Percentiles rank a stretch among this genome's conserved stretches.
These are phyloP conservation scores for Rhynchotus rufescens DNA, from an alignment of 2,797 vertebrate species.

Conservation along the genomic window DNA sequence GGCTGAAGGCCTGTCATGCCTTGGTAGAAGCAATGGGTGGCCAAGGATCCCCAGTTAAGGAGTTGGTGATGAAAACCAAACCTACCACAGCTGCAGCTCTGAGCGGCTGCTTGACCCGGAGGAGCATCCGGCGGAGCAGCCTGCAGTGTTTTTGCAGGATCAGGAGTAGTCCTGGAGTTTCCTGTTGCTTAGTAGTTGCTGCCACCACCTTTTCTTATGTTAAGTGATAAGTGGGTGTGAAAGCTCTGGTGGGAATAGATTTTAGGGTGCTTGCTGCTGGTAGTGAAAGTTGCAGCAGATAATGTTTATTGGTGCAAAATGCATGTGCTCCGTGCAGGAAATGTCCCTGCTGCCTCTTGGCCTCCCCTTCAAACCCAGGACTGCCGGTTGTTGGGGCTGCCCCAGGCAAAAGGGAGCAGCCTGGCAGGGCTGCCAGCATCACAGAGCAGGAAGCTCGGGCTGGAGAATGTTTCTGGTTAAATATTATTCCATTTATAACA, in stretches of 20 bases:
- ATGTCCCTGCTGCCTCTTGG: not conserved
- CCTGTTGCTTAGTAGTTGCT: conserved; percentile 20
- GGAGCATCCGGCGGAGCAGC: not conserved
- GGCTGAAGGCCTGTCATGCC: not conserved
- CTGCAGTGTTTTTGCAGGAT: not conserved
- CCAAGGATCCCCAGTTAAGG: not conserved
- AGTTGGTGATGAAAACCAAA: conserved; percentile 5
- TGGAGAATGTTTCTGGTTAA: conserved; percentile 4
- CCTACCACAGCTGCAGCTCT: not conserved
- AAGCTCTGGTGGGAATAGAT: not conserved
- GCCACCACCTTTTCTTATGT: not conserved
- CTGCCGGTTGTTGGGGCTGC: not conserved
- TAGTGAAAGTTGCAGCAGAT: not conserved
- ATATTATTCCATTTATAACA: conserved; percentile 6
- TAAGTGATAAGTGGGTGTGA: not conserved
- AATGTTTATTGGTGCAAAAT: not conserved
- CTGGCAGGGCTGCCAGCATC: not conserved
- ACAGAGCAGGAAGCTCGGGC: not conserved
- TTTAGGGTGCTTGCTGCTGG: not conserved
- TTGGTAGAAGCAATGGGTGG: not conserved
- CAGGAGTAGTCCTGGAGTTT: not conserved
- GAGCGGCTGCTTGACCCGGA: not conserved
- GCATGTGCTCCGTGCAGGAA: fast-evolving
- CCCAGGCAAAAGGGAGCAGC: not conserved
- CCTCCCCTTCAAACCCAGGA: not conserved